A percentile compares a stretch with the other conserved stretches of the same genome.
These are phyloP conservation scores for Drosophila sordidapex DNA, from an alignment of 2,888 invertebrate species.

Conservation along the genomic window DNA sequence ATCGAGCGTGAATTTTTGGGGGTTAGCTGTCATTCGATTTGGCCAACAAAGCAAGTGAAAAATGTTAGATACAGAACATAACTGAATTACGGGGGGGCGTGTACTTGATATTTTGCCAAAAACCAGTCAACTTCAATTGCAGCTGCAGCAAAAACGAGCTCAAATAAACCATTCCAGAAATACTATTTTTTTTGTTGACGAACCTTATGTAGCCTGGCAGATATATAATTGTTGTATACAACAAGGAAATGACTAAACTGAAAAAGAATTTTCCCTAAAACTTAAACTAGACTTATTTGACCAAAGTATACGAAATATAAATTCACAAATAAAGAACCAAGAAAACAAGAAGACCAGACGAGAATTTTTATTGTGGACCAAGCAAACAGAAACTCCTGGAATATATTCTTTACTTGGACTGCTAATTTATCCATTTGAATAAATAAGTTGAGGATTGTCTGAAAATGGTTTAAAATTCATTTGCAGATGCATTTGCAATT, in stretches of 20 bases:
- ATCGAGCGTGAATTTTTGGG: slow-evolving; percentile 77
- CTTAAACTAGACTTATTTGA: not conserved
- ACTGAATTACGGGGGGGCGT: slow-evolving; percentile 57
- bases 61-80: slow-evolving; percentile 49
- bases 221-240: not conserved
- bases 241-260: not conserved
- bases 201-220: not conserved
- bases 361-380: not conserved
- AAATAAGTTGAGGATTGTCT: too few relatives aligned
- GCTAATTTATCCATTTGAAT: too few relatives aligned
- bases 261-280: not conserved
- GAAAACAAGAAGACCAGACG: not conserved
- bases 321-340: not conserved
- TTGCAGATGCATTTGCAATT: not conserved
- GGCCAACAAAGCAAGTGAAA: slow-evolving; percentile 62
- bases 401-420: too few relatives aligned
- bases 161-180: not conserved
- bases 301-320: not conserved
- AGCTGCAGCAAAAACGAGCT: slow-evolving; percentile 2
- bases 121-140: slow-evolving; percentile 56
- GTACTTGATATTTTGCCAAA: slow-evolving; percentile 64
- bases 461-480: not conserved
- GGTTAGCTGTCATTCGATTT: slow-evolving; percentile 43
- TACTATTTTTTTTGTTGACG: not conserved
- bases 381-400: not conserved